Evolutionary conservation across 92 coral and sea anemone species (phyloP).

Genomic region (Chrysogorgia sp.): DNA sequence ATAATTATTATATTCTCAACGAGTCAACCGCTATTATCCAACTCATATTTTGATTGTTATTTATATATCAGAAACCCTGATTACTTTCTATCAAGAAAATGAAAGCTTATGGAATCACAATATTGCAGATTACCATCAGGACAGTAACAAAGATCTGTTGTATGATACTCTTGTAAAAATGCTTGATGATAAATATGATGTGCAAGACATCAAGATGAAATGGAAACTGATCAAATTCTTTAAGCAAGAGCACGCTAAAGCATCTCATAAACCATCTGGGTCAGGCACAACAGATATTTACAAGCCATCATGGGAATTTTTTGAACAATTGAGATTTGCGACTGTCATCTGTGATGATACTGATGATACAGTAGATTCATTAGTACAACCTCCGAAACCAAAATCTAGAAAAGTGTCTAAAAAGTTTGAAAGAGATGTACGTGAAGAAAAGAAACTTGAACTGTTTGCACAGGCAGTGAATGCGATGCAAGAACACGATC

Average conservation of each 20-base stretch:
- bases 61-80: too few relatives aligned
- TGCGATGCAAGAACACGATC: slow-evolving; percentile 46
- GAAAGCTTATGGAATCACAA: too few relatives aligned
- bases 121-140: too few relatives aligned
- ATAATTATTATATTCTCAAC: too few relatives aligned
- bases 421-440: background rate
- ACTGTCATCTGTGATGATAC: slow-evolving; percentile 29
- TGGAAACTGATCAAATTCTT: slow-evolving; percentile 43
- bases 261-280: slow-evolving; percentile 39
- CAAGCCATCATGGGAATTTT: slow-evolving; percentile 23
- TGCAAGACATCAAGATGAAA: slow-evolving; percentile 14
- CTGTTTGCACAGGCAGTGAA: slow-evolving; percentile 58
- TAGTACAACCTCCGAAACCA: slow-evolving; percentile 2
- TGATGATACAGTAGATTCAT: slow-evolving; percentile 32
- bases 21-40: too few relatives aligned
- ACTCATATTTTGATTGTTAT: too few relatives aligned
- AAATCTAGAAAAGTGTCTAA: slow-evolving; percentile 25
- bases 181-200: slow-evolving; percentile 34
- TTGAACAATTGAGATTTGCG: slow-evolving; percentile 38
- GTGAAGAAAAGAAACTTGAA: too few relatives aligned
- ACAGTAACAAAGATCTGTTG: slow-evolving; percentile 37
- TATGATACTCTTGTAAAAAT: slow-evolving; percentile 30
- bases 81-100: too few relatives aligned
- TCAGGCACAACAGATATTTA: slow-evolving; percentile 39
- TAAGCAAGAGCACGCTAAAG: slow-evolving; percentile 38